Conservation (phyloP, 1,140 invertebrate genomes). For the Triops cancriformis region DNA sequence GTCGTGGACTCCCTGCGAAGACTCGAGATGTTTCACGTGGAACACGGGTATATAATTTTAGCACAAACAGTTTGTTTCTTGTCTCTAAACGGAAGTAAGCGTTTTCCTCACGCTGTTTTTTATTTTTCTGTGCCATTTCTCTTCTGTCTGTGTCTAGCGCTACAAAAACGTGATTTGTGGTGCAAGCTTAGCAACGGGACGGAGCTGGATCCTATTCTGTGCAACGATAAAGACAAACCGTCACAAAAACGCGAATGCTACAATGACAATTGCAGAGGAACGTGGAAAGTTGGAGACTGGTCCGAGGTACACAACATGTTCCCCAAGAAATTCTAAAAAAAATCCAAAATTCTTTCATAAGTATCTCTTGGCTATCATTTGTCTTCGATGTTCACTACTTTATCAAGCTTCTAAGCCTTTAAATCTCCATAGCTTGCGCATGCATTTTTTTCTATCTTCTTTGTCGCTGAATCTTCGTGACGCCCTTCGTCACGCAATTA, state of each 20-base stretch:
- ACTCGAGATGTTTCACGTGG: constrained; percentile 62
- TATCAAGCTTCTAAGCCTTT: background rate
- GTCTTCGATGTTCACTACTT: background rate
- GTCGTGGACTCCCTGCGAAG: constrained; percentile 61
- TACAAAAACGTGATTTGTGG: constrained; percentile 61
- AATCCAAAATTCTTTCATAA: too few species aligned
- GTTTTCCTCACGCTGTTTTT: too few species aligned
- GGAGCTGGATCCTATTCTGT: constrained; percentile 47
- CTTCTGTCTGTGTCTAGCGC: constrained; percentile 45
- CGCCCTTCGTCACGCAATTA: background rate
- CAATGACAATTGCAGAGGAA: constrained; percentile 66
- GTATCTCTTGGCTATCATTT: constrained; percentile 22
- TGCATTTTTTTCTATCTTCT: background rate
- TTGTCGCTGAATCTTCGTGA: background rate
- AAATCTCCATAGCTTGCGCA: background rate
- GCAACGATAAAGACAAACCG: constrained; percentile 57
- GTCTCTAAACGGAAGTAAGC: background rate
- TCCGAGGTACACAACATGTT: constrained; percentile 55
- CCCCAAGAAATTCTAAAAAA: constrained; percentile 28
- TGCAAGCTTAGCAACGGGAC: constrained; percentile 59
- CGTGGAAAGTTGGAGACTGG: constrained; percentile 78
- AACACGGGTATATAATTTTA: constrained; percentile 51
- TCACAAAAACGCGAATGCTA: constrained; percentile 62
- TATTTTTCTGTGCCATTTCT: background rate
- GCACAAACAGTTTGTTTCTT: background rate